Base-by-base conservation (phyloP, 2,113 vertebrate species). In the Burhinus bistriatus region DNA sequence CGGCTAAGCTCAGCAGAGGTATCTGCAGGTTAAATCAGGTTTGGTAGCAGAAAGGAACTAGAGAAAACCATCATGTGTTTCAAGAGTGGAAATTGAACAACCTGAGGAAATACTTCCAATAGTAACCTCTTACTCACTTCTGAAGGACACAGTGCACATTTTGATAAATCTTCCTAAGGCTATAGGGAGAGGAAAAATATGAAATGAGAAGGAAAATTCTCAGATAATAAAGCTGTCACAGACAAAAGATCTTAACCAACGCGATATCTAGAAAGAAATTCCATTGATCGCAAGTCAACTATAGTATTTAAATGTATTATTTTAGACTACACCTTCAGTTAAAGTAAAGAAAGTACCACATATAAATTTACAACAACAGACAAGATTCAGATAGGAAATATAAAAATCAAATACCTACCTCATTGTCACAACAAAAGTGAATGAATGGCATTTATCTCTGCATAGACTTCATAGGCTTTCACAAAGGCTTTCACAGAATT, bases 61-160 rank as follows among this genome's bases (percentile, higher is more conserved):
- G 34, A 59, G 34, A 71, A 54, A 5, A 36, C 22, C 21, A 38
- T 36, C 2, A 0, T 1, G 0, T 55, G 10, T 18, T 49, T 73
- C 36, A 78, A 54, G 54, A 61, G 21, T 38, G 9, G 15, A 78
- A 61, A 38, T 3, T 12, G n/a, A 84, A 29, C 40, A 80, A 68
- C 19, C 13, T 73, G 54, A 84, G 15, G 40, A 44, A 65, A 71
- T 44, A 77, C 6, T 45, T 87, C 18, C 4, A 34, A 21, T 12
- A 32, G 17, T 36, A 72, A 66, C 22, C 7, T 45, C 16, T 88
- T 27, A 42, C 12, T 32, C 12, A 29, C 8, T 40, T 89, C n/a
- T 73, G 38, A 78, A 71, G 23, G 29, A 40, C 54, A 47, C 6
- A 78, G 38, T 21, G 23, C 13, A 73, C 13, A 83, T 66, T 77